Conservation (phyloP, 2,797 vertebrate genomes). For the Peromyscus aztecus region DNA sequence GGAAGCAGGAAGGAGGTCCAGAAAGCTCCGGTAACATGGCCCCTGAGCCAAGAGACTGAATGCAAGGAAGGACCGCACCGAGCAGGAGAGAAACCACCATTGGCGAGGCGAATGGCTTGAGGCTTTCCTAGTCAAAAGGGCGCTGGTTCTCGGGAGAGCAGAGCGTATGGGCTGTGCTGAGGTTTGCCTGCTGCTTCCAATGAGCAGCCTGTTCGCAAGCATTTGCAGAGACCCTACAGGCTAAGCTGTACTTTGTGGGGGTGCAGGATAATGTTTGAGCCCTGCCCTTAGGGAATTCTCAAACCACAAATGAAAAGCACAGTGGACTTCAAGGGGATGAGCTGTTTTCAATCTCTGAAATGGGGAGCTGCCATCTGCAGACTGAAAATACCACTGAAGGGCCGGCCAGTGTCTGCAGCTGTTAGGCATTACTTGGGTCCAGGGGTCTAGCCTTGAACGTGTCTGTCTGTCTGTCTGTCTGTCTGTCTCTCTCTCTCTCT, state of each 20-base stretch:
- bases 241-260: background rate
- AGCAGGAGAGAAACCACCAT: accelerated
- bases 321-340: background rate
- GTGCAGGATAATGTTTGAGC: background rate
- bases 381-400: constrained; percentile 9
- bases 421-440: constrained; percentile 50
- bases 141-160: background rate
- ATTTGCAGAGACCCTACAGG: background rate
- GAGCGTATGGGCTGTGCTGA: background rate
- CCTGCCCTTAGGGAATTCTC: constrained; percentile 9
- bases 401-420: constrained; percentile 36
- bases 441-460: constrained; percentile 59
- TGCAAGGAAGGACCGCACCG: background rate
- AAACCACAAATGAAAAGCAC: constrained; percentile 33
- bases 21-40: background rate
- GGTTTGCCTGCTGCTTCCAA: no score
- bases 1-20: background rate
- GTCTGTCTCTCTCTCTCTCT: background rate
- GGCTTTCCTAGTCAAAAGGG: background rate
- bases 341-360: constrained; percentile 17
- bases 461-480: background rate
- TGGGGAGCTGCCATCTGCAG: background rate
- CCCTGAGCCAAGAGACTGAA: background rate
- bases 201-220: background rate
- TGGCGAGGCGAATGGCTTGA: background rate